Evolutionary conservation across 2,797 vertebrate species (phyloP).

Genomic region (Darevskia mixta): DNA sequence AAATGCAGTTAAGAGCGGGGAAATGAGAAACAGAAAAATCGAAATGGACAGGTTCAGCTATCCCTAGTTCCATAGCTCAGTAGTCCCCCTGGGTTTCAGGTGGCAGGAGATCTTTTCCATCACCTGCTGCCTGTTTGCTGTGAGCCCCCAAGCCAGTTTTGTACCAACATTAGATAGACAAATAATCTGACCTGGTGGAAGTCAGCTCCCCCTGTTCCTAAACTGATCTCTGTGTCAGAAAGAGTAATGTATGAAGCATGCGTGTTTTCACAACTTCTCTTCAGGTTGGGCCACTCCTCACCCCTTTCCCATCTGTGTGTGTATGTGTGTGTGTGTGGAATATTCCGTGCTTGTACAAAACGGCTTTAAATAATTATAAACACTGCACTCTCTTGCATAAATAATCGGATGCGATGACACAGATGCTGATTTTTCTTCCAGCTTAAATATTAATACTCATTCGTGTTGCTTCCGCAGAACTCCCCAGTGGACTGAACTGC

Average conservation of each 20-base stretch:
- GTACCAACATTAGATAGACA: too few relatives aligned
- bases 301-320: conserved; percentile 46
- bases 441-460: conserved; percentile 80
- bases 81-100: too few relatives aligned
- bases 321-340: conserved; percentile 28
- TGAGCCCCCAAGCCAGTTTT: too few relatives aligned
- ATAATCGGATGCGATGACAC: conserved; percentile 76
- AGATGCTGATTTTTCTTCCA: conserved; percentile 74
- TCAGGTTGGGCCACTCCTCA: neutral
- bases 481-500: conserved; percentile 97
- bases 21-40: too few relatives aligned
- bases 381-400: conserved; percentile 76
- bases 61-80: too few relatives aligned
- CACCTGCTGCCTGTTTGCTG: too few relatives aligned
- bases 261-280: neutral
- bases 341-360: conserved; percentile 69
- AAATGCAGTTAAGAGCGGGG: too few relatives aligned
- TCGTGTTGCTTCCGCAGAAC: conserved; percentile 85
- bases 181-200: neutral
- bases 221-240: too few relatives aligned
- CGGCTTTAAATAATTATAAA: conserved; percentile 79
- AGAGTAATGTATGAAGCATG: neutral
- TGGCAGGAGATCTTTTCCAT: too few relatives aligned
- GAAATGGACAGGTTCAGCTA: too few relatives aligned
- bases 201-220: neutral